Conservation (phyloP, 2,888 invertebrate species). For the Megalurothrips usitatus region DNA sequence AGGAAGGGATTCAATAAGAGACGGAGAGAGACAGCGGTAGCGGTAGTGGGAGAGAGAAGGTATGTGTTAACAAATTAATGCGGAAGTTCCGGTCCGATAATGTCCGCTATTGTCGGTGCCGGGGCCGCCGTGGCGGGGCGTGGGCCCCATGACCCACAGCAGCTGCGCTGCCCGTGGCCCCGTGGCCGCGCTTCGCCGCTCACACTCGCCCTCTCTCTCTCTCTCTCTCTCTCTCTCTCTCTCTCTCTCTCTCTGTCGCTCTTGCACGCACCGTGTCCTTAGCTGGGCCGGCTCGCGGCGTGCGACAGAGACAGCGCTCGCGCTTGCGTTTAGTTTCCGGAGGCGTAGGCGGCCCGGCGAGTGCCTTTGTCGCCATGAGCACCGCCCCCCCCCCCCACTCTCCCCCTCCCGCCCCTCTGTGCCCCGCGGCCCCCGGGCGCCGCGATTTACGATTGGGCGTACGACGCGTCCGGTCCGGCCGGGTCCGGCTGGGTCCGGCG, state of each 20-base stretch:
- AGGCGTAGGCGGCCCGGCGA: not conserved
- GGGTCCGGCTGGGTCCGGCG: not conserved
- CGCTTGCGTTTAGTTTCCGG: too few species aligned
- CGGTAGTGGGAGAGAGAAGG: not conserved
- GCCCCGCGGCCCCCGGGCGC: not conserved
- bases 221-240: constrained; percentile 20
- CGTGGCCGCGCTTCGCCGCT: not conserved
- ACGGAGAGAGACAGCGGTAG: not conserved
- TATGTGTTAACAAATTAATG: not conserved
- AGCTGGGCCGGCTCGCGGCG: too few species aligned
- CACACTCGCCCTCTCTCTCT: not conserved
- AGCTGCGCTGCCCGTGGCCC: too few species aligned
- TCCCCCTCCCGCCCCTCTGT: not conserved
- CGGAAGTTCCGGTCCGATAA: not conserved
- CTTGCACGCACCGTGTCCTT: not conserved
- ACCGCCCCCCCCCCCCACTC: not conserved
- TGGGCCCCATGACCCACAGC: not conserved
- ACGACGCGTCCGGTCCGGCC: not conserved
- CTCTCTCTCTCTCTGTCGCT: constrained; percentile 8
- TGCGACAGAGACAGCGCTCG: not conserved
- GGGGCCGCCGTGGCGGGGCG: not conserved
- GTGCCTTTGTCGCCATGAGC: not conserved
- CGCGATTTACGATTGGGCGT: not conserved
- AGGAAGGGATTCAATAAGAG: too few species aligned
- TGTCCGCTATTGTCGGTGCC: too few species aligned